phyloP scores from a whole-genome alignment of 2,888 invertebrate genomes.

The Polylopha cassiicola region DNA sequence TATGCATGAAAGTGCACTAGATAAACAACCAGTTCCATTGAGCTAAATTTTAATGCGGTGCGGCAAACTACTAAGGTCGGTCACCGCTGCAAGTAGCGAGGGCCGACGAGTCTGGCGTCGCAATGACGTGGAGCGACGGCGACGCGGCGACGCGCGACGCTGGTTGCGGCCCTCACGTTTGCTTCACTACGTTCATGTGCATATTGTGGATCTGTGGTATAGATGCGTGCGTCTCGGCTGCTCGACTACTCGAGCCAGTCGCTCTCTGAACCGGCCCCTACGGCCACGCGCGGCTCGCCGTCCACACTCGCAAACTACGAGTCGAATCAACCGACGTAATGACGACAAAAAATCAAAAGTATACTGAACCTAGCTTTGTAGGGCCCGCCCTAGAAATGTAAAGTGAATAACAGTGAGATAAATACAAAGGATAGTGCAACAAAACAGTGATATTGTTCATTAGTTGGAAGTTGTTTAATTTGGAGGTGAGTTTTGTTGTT shows the following conservation, averaged over 20 bases:
- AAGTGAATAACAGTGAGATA: slow-evolving; percentile 18
- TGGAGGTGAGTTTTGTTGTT: slow-evolving; percentile 44
- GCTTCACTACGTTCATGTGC: slow-evolving; percentile 2
- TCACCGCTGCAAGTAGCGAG: slow-evolving; percentile 17
- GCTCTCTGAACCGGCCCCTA: slow-evolving; percentile 18
- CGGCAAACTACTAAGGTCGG: slow-evolving; percentile 18
- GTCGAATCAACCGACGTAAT: no score
- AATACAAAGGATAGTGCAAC: slow-evolving; percentile 9
- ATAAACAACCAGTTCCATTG: slow-evolving; percentile 40
- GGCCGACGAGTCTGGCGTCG: background rate
- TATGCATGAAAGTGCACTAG: slow-evolving; percentile 38
- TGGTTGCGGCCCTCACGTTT: slow-evolving; percentile 5
- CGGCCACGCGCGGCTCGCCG: slow-evolving; percentile 21
- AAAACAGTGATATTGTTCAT: slow-evolving; percentile 6
- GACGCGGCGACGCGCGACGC: background rate
- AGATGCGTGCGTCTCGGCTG: background rate
- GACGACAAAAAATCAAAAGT: no score
- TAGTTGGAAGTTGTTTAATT: slow-evolving; percentile 27
- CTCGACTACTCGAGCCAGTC: slow-evolving; percentile 1
- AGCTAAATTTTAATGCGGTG: slow-evolving; percentile 27
- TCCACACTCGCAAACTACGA: no score
- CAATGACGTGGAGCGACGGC: background rate
- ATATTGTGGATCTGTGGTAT: slow-evolving; percentile 1
- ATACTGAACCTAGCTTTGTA: no score
- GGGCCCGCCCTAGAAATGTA: no score